Evolutionary conservation across 2,888 invertebrate genomes (phyloP).

Genomic region (Choristoneura rosaceana): DNA sequence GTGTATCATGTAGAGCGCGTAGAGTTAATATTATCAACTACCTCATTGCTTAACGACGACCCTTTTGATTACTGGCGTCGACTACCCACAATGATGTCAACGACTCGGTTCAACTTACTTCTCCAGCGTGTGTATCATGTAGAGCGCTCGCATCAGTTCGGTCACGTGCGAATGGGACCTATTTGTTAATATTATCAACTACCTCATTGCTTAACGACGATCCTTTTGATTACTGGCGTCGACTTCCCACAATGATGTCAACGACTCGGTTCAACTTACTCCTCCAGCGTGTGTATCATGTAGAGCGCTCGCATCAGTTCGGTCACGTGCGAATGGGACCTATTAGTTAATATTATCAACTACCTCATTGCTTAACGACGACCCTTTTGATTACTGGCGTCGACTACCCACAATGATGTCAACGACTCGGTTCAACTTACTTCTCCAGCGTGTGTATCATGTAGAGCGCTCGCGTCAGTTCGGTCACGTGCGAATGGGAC

Average conservation of each 20-base stretch:
- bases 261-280: conserved; percentile 60
- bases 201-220: no score
- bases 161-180: conserved; percentile 72
- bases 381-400: no score
- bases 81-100: neutral
- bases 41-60: no score
- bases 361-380: no score
- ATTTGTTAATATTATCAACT: no score
- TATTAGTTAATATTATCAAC: no score
- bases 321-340: conserved; percentile 71
- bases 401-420: no score
- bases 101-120: conserved; percentile 62
- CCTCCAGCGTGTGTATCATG: conserved; percentile 73
- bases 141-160: conserved; percentile 70
- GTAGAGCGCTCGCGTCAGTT: no score
- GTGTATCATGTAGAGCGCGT: no score
- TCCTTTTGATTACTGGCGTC: neutral
- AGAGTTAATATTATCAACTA: no score
- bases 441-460: no score
- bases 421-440: no score
- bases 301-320: conserved; percentile 73
- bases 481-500: conserved; percentile 71
- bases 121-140: conserved; percentile 74
- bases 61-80: neutral
- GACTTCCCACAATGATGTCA: neutral